phyloP scores from a whole-genome alignment of 2,113 vertebrate genomes.

The Gila orcuttii region DNA sequence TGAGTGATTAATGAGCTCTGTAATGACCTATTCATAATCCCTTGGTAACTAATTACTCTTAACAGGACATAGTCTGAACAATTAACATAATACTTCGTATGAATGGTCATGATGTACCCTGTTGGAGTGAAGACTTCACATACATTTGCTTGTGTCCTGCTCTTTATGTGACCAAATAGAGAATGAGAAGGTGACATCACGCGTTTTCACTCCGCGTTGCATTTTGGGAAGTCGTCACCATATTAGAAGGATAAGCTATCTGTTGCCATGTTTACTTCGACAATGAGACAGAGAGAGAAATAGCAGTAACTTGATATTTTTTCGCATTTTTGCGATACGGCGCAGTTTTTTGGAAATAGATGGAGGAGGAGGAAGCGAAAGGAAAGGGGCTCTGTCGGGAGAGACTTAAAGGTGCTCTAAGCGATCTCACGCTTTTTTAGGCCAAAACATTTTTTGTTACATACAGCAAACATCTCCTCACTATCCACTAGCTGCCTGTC shows the following conservation, averaged over 20 bases:
- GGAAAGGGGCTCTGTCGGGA: background rate
- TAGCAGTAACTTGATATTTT: no score
- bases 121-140: background rate
- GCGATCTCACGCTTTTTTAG: no score
- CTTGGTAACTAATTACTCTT: background rate
- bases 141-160: background rate
- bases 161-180: slow-evolving; percentile 23
- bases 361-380: background rate
- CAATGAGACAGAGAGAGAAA: no score
- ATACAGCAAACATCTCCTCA: no score
- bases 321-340: no score
- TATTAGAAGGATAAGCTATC: no score
- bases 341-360: background rate
- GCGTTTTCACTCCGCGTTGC: no score
- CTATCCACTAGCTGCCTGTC: no score
- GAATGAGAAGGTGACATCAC: no score
- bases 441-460: no score
- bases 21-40: slow-evolving; percentile 20
- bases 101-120: background rate
- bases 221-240: no score
- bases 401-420: background rate
- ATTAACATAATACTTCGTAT: background rate
- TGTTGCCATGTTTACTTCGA: no score
- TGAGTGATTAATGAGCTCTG: slow-evolving; percentile 23
- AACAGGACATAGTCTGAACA: background rate